phyloP scores from a whole-genome alignment of 2,888 invertebrate genomes.

The Pachycephus smyrnensis region DNA sequence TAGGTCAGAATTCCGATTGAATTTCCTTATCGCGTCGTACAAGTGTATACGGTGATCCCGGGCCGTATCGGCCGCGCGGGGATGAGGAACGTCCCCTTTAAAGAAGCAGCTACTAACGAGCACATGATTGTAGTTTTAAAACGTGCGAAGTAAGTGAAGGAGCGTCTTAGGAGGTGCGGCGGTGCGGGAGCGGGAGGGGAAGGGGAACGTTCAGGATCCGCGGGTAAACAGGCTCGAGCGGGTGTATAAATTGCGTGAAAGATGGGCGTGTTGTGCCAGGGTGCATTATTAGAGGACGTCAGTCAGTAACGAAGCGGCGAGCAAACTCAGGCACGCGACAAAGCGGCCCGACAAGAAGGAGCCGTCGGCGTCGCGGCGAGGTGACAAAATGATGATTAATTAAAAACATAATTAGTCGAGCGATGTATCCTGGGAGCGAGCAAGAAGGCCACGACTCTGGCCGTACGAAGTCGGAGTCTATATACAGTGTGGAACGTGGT shows the following conservation, averaged over 20 bases:
- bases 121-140: no score
- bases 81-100: no score
- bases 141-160: no score
- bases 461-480: background rate
- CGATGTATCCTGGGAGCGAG: slow-evolving; percentile 25
- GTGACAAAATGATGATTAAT: slow-evolving; percentile 65
- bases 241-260: slow-evolving; percentile 2
- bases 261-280: slow-evolving; percentile 7
- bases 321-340: slow-evolving; percentile 52
- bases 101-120: no score
- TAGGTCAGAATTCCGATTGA: no score
- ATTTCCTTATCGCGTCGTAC: no score
- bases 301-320: slow-evolving; percentile 17
- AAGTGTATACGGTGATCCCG: no score
- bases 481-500: no score
- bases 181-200: background rate
- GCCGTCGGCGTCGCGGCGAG: slow-evolving; percentile 26
- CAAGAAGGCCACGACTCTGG: slow-evolving; percentile 16
- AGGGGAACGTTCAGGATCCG: background rate
- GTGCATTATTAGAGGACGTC: slow-evolving; percentile 7
- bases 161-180: no score
- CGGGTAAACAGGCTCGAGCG: background rate
- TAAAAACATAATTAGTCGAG: slow-evolving; percentile 64
- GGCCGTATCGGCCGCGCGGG: no score
- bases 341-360: slow-evolving; percentile 19